These are phyloP conservation scores for Notodonta dromedarius DNA, from an alignment of 2,888 invertebrate genomes.

Conservation along the genomic window DNA sequence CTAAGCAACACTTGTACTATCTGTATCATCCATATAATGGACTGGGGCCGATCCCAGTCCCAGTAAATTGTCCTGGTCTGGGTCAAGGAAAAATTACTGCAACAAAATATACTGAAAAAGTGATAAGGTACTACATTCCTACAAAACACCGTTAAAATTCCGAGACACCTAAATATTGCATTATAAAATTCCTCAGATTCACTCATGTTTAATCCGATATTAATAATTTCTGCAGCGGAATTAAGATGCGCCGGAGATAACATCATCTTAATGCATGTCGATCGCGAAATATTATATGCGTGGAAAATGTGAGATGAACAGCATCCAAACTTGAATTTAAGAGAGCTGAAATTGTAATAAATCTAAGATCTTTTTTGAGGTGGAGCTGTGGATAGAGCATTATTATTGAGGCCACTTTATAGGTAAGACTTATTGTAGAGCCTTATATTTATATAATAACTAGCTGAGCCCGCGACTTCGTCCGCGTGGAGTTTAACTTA, in stretches of 20 bases:
- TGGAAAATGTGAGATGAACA: conserved; percentile 45
- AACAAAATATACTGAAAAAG: no score
- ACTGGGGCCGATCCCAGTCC: no score
- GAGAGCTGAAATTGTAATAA: background rate
- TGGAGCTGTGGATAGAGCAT: background rate
- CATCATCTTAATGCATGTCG: conserved; percentile 60
- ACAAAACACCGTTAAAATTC: background rate
- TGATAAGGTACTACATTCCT: no score
- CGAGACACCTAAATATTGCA: conserved; percentile 12
- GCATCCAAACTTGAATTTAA: conserved; percentile 15
- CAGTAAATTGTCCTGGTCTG: no score
- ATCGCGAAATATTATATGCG: conserved; percentile 70
- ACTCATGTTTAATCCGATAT: conserved; percentile 57
- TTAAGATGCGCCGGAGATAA: conserved; percentile 62
- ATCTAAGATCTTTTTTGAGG: background rate
- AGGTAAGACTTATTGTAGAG: no score
- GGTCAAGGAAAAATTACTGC: no score
- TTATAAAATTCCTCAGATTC: conserved; percentile 54
- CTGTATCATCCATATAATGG: no score
- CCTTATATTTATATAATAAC: no score
- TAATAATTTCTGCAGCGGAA: conserved; percentile 48
- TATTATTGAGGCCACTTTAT: no score
- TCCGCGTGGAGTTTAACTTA: no score
- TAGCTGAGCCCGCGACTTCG: no score
- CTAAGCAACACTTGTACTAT: no score